Evolutionary conservation across 2,797 vertebrate species (phyloP).

Genomic region (Lophotriccus pileatus): DNA sequence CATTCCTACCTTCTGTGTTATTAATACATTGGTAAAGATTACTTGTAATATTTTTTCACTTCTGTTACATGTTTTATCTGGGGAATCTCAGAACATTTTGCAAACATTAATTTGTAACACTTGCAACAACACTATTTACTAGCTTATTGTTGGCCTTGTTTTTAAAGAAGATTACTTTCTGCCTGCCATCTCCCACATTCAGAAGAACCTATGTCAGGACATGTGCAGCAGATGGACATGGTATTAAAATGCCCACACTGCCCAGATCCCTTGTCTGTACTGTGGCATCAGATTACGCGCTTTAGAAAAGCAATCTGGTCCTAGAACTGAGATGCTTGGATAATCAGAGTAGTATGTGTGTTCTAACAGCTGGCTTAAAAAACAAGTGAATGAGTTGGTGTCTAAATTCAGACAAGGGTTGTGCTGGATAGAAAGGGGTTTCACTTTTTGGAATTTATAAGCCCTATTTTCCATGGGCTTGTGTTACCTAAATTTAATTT

Average conservation of each 20-base stretch:
- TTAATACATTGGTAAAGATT: background rate
- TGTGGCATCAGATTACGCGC: background rate
- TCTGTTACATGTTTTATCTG: background rate
- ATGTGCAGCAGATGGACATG: background rate
- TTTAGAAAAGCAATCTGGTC: background rate
- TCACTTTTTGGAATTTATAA: background rate
- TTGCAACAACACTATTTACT: background rate
- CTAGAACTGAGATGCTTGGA: background rate
- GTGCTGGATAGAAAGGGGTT: background rate
- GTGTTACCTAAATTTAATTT: background rate
- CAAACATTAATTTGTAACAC: conserved; percentile 33
- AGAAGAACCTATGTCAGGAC: background rate
- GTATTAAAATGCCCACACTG: background rate
- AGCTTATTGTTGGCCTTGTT: background rate
- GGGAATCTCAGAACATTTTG: conserved; percentile 41
- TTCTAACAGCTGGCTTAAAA: background rate
- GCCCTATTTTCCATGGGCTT: background rate
- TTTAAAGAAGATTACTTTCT: background rate
- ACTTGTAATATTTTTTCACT: conserved; percentile 23
- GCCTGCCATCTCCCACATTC: background rate
- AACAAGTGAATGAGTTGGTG: background rate
- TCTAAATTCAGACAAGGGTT: background rate
- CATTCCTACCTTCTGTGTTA: background rate
- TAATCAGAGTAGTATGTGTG: background rate
- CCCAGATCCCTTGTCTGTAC: background rate